Evolutionary conservation across 2,888 invertebrate species (phyloP), one percentile per base, ranked within the genome.

Genomic region (Agonum fuliginosum): DNA sequence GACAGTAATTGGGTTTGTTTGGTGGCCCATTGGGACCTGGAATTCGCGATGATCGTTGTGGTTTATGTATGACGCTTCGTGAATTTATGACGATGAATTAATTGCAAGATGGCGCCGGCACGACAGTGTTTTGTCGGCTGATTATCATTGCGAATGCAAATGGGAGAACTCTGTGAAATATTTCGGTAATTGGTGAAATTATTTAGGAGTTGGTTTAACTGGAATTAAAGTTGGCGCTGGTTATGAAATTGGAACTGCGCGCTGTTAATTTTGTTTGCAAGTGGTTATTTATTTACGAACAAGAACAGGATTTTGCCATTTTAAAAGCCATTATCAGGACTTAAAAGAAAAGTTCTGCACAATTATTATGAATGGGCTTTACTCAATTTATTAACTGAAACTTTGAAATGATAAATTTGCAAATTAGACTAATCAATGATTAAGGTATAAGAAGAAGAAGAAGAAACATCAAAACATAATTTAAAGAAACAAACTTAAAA

Each of bases 21-120:
- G 46, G 27, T 3, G 10, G 58, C 10, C 58, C 58, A 17, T 30
- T 27, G 14, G 58, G 58, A 27, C 24, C 69, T 20, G 37, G 41
- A 22, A 41, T 67, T 41, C 19, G 41, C 46, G 20, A 43, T 43
- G 69, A 69, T 69, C 43, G 22, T 41, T 43, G 69, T 69, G 69
- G 43, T 43, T 43, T 69, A 43, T 69, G 46, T 43, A 69, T 69
- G 43, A 69, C 24, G 43, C 8, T 22, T 27, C 46, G 46, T 43
- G 69, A 24, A 69, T 43, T 69, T 69, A 69, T 67, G 41, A 67
- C 58, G 58, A 30, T 62, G 58, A 62, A 62, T 62, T 62, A 62
- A 62, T 62, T 62, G 58, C 58, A 62, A 62, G 58, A 62, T 62
- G 58, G 58, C 58, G 27, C 30, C 17, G 46, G 58, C 58, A 62